Evolutionary conservation across 2,888 invertebrate genomes (phyloP).

Genomic region (Odontocerum albicorne): DNA sequence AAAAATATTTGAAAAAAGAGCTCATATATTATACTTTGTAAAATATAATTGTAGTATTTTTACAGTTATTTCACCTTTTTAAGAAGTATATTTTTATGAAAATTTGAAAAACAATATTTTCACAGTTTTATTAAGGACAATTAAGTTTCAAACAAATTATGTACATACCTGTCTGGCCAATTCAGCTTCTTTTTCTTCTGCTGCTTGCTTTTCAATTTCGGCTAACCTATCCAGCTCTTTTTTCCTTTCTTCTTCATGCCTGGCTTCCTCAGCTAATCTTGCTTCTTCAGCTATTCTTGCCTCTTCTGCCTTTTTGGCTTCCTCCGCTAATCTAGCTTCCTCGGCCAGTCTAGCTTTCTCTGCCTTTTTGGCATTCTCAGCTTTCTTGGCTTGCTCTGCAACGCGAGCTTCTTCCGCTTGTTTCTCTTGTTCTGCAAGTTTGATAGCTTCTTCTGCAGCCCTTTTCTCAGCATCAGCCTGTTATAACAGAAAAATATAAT

Average conservation of each 20-base stretch:
- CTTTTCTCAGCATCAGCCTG: slow-evolving; percentile 36
- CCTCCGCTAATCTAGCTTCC: slow-evolving; percentile 48
- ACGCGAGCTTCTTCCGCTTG: slow-evolving; percentile 52
- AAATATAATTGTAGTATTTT: too few species aligned
- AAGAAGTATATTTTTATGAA: too few species aligned
- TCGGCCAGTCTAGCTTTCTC: slow-evolving; percentile 50
- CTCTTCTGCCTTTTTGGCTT: slow-evolving; percentile 53
- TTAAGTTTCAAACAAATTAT: too few species aligned
- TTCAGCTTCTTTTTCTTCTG: slow-evolving; percentile 66
- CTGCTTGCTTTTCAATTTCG: slow-evolving; percentile 59
- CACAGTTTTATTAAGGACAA: too few species aligned
- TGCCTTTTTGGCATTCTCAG: slow-evolving; percentile 52
- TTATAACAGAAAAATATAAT: not conserved
- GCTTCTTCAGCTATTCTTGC: slow-evolving; percentile 52
- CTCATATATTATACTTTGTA: too few species aligned
- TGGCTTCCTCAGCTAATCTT: slow-evolving; percentile 47
- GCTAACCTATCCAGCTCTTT: slow-evolving; percentile 52
- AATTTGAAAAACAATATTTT: too few species aligned
- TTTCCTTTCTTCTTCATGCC: slow-evolving; percentile 47
- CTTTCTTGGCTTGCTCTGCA: slow-evolving; percentile 51
- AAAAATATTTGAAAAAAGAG: too few species aligned
- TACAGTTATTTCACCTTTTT: too few species aligned
- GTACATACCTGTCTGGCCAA: slow-evolving; percentile 62
- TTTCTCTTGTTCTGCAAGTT: slow-evolving; percentile 48
- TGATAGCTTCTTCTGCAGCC: slow-evolving; percentile 40